Percentiles rank a stretch among this genome's conserved stretches.
These are phyloP conservation scores for Sylvia atricapilla DNA, from an alignment of 2,113 vertebrate species.

Conservation along the genomic window DNA sequence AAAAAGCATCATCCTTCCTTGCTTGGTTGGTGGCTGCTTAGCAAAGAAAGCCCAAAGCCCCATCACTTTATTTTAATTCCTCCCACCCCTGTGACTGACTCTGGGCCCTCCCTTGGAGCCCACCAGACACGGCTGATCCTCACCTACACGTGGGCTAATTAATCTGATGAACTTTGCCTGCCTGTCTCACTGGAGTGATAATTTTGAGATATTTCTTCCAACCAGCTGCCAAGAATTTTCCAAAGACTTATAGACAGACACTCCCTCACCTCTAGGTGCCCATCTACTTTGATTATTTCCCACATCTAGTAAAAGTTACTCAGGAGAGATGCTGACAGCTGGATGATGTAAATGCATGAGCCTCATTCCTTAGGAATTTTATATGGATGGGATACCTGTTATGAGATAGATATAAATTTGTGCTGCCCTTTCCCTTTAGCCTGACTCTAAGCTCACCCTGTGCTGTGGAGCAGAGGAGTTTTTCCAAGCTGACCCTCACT, in stretches of 20 bases:
- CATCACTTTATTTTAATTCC: neutral
- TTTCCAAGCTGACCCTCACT: neutral
- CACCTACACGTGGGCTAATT: neutral
- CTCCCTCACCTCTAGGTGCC: neutral
- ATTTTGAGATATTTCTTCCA: neutral
- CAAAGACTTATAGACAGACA: neutral
- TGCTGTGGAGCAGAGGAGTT: neutral
- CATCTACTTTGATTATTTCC: neutral
- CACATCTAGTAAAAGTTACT: neutral
- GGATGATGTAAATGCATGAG: neutral
- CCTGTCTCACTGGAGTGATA: neutral
- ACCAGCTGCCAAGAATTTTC: neutral
- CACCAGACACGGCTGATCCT: accelerated
- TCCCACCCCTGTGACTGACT: neutral
- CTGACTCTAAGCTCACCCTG: neutral
- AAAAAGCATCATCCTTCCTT: neutral
- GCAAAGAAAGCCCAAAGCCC: neutral
- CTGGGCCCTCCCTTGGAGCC: neutral
- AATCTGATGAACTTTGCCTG: neutral
- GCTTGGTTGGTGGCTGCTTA: neutral
- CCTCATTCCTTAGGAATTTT: neutral
- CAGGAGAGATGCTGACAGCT: neutral
- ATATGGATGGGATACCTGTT: neutral
- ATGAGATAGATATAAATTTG: accelerated
- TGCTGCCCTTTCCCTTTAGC: neutral